Evolutionary conservation across 2,797 vertebrate genomes (phyloP).

Genomic region (Mormyrus hasselquistii): DNA sequence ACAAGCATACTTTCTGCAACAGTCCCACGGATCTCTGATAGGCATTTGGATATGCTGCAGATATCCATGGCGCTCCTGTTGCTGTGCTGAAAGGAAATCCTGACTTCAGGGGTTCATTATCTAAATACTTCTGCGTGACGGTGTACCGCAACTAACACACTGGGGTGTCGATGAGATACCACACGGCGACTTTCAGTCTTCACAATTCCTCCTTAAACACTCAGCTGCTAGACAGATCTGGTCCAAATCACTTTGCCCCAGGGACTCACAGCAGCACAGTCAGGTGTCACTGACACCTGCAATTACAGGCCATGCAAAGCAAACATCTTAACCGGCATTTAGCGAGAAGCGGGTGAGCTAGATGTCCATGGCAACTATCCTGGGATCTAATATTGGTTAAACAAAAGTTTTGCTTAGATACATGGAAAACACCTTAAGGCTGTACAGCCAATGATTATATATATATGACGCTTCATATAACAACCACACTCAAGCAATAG

Average conservation of each 20-base stretch:
- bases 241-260: background rate
- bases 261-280: background rate
- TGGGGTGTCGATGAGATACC: background rate
- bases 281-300: background rate
- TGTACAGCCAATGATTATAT: background rate
- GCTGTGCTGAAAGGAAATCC: slow-evolving; percentile 11
- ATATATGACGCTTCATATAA: background rate
- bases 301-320: background rate
- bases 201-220: background rate
- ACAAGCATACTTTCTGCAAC: background rate
- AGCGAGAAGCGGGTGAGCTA: background rate
- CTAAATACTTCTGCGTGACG: background rate
- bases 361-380: background rate
- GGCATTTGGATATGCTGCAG: background rate
- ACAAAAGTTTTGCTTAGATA: slow-evolving; percentile 13
- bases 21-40: background rate
- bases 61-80: background rate
- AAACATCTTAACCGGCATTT: background rate
- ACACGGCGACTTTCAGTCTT: background rate
- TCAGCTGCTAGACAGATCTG: background rate
- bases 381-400: background rate
- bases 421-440: background rate
- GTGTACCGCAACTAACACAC: slow-evolving; percentile 3
- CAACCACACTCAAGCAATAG: background rate
- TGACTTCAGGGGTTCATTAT: slow-evolving; percentile 8